Evolutionary conservation across 2,888 invertebrate species (phyloP).

Genomic region (Ceraclea dissimilis): DNA sequence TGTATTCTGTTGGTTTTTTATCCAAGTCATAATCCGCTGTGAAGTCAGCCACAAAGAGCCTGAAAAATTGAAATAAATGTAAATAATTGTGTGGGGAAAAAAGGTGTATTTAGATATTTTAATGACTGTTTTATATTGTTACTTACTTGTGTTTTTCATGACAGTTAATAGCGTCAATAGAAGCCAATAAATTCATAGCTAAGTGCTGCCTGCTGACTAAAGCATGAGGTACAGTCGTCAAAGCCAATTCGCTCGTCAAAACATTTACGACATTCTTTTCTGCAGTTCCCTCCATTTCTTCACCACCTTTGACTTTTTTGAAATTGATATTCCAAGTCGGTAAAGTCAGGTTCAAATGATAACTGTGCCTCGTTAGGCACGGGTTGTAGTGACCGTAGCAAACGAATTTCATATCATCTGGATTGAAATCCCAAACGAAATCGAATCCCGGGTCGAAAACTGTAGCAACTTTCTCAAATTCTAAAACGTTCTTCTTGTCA

Average conservation of each 20-base stretch:
- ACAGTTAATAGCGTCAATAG: conserved; percentile 79
- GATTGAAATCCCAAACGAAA: conserved; percentile 86
- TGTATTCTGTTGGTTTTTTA: conserved; percentile 45
- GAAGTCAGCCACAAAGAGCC: background rate
- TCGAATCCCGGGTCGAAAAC: conserved; percentile 89
- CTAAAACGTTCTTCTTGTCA: conserved; percentile 73
- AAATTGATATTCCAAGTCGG: background rate
- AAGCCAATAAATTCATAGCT: conserved; percentile 83
- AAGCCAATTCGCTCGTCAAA: conserved; percentile 71
- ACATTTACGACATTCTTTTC: conserved; percentile 47
- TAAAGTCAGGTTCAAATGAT: background rate
- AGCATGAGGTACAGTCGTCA: conserved; percentile 64
- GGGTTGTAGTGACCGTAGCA: conserved; percentile 59
- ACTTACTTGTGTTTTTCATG: conserved; percentile 63
- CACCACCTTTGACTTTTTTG: background rate
- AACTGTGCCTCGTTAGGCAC: background rate
- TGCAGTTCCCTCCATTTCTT: background rate
- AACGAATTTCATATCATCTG: conserved; percentile 53
- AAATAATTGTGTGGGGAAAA: too few species aligned
- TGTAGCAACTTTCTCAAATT: conserved; percentile 71
- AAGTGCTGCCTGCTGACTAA: conserved; percentile 77
- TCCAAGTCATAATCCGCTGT: background rate
- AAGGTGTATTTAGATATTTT: too few species aligned
- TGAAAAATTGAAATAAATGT: background rate
- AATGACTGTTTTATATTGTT: conserved; percentile 27